Evolutionary conservation across 2,113 vertebrate species (phyloP), one percentile per base, ranked within the genome.

Genomic region (Myotis davidii): DNA sequence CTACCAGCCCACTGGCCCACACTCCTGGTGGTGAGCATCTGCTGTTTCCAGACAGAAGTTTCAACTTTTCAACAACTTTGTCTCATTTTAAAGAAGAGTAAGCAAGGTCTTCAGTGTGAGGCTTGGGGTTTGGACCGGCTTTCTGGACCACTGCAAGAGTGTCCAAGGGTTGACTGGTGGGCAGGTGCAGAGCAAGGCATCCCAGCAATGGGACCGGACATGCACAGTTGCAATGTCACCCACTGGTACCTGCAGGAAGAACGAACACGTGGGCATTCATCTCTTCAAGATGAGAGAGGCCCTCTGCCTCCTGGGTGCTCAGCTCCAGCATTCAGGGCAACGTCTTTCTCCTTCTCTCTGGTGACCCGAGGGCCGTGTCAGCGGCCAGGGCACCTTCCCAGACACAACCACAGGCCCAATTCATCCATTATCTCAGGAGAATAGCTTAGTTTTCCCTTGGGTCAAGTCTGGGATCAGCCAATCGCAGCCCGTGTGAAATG

Each of bases 401-500:
- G 77, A 29, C 64, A 34, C 2, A 6, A 1, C 14, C 7, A 21
- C 0, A 1, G 6, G 25, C 25, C 3, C 6, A 16, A 42, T 29
- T 67, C 5, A 0, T 9, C 5, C 6, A 56, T 76, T 59, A 56
- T 18, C 48, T 52, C n/a, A 3, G 59, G 10, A 2, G 81, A 54
- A 6, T 13, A 37, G 13, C n/a, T 23, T 74, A 32, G 14, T 16
- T 50, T 64, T 50, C 50, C 39, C 12, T 5, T 12, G 5, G 29
- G 13, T 37, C 27, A 32, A 8, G 23, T 27, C 21, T 1, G 11
- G 34, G 42, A 17, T 32, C 12, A 34, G n/a, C 6, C 14, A 32
- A 18, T 0, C 23, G 0, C 32, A 12, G 25, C 20, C 23, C 0
- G 6, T 5, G 1, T 1, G n/a, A 13, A 48, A 21, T 9, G 8